Evolutionary conservation across 2,113 vertebrate genomes (phyloP), one percentile per base, ranked within the genome.

Genomic region (Tonatia bakeri): DNA sequence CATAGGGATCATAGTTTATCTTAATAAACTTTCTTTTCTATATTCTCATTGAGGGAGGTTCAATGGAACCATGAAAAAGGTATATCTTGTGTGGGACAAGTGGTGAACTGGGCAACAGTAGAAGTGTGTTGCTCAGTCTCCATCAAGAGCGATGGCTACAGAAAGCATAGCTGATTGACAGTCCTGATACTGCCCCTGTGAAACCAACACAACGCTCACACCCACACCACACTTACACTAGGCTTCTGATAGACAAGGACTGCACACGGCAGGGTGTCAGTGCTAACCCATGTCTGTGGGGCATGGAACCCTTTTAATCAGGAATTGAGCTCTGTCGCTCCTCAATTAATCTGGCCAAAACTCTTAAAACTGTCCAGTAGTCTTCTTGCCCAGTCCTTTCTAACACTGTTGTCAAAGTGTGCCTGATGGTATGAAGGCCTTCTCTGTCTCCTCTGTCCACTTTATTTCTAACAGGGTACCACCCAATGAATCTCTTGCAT

Each of bases 391-490:
- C 3, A 38, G 20, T 72, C 13, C 1, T 72, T 79, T 61, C 40
- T 43, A 79, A 28, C 19, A 73, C 17, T 64, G 9, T 56, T 50
- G 7, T 59, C 52, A 40, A 28, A 33, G 45, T 11, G 13, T 36
- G 20, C 17, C 1, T 54, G 17, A 20, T 31, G 64, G 16, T 10
- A 26, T 17, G 20, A 91, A 54, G 7, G 2, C 4, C 22, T 40
- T 3, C 9, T 3, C 24, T 80, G 1, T 28, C 13, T 1, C 3
- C 13, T 2, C 4, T 36, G 12, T 16, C 28, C 4, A 22, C 17
- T 36, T 20, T 28, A 15, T 24, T 70, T 26, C 69, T 70, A 84
- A 75, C 13, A 64, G 13, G 10, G 13, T 73, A 80, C 36, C 9
- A 28, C 16, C 56, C 40, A 56, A 19, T 7, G n/a, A 76, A 65